Conservation (phyloP, 2,888 invertebrate species). For the Metacarcinus magister region DNA sequence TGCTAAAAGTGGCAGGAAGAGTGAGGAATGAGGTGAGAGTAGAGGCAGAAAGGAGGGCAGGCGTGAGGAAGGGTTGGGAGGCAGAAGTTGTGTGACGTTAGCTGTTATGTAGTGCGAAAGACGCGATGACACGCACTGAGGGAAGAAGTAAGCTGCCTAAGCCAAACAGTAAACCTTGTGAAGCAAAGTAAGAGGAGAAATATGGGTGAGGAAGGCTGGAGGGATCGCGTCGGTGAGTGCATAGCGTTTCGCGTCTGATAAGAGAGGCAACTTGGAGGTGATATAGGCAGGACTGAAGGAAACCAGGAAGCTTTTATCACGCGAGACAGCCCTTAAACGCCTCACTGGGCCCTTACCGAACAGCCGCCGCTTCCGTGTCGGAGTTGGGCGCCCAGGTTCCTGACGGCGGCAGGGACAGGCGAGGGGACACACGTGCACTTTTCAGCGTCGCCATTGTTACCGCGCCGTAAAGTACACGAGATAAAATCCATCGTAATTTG, state of each 20-base stretch:
- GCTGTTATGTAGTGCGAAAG: neutral
- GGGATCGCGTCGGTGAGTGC: neutral
- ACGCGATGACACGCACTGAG: neutral
- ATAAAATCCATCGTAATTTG: slow-evolving; percentile 69
- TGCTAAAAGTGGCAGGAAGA: neutral
- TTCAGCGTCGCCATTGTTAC: slow-evolving; percentile 12
- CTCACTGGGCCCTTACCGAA: neutral
- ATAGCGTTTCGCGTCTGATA: neutral
- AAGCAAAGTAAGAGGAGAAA: neutral
- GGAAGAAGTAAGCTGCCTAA: neutral
- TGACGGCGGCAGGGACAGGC: neutral
- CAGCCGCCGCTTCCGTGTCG: neutral
- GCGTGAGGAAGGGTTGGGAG: neutral
- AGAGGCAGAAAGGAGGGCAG: neutral
- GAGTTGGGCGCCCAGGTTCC: neutral
- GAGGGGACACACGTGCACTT: slow-evolving; percentile 31
- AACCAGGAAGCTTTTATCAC: neutral
- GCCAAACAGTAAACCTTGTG: neutral
- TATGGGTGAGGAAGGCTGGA: neutral
- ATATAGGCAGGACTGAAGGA: neutral
- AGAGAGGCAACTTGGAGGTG: neutral
- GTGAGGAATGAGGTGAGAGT: neutral
- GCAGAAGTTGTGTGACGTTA: neutral
- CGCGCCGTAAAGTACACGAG: slow-evolving; percentile 52
- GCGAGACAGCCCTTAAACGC: neutral